These are phyloP conservation scores for Daphoenositta chrysoptera DNA, from an alignment of 2,113 vertebrate species.

Conservation along the genomic window DNA sequence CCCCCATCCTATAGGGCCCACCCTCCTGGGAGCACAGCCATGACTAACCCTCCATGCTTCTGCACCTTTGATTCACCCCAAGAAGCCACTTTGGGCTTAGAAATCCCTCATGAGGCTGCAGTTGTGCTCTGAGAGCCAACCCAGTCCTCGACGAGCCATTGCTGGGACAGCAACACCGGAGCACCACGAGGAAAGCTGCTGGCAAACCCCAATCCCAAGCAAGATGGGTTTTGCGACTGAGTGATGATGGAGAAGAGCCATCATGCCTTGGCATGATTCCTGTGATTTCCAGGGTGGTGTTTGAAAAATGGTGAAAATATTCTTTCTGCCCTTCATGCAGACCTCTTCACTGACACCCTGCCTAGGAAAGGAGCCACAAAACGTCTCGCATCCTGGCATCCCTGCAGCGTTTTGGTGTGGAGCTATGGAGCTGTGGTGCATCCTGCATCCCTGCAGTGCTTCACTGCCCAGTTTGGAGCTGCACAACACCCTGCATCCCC, in stretches of 20 bases:
- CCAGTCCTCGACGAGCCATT: rapidly evolving
- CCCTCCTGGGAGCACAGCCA: background rate
- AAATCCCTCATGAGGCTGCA: background rate
- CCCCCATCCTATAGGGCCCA: background rate
- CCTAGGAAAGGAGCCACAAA: background rate
- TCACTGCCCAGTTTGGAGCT: background rate
- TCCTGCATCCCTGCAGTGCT: background rate
- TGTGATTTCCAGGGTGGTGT: background rate
- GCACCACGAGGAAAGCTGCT: background rate
- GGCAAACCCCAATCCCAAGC: background rate
- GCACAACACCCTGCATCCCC: background rate
- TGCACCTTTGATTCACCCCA: background rate
- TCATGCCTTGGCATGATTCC: rapidly evolving
- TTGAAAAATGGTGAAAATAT: background rate
- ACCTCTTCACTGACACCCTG: background rate
- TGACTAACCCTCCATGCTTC: background rate
- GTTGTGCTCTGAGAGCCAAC: background rate
- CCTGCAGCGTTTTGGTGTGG: background rate
- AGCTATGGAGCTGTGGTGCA: background rate
- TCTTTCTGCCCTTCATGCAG: background rate
- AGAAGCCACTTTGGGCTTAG: background rate
- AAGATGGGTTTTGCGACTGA: background rate
- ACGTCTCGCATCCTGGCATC: background rate
- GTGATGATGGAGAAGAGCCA: background rate
- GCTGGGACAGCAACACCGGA: rapidly evolving